These are phyloP conservation scores for Chrosomus eos DNA, from an alignment of 2,797 vertebrate species.

Conservation along the genomic window DNA sequence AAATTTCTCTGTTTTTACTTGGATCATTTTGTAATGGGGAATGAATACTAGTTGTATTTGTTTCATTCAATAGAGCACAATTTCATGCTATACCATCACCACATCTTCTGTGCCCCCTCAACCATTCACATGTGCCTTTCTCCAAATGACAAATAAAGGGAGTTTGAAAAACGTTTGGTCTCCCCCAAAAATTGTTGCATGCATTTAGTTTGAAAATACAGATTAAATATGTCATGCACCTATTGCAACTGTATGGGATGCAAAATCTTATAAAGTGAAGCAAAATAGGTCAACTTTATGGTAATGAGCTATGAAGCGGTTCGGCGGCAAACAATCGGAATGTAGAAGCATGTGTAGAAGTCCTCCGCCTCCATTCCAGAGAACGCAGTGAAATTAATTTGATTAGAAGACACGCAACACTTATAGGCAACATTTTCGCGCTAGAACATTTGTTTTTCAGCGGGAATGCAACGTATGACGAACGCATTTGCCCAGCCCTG, in stretches of 20 bases:
- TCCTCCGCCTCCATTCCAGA: too few species aligned
- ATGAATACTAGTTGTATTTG: conserved; percentile 33
- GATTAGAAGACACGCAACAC: too few species aligned
- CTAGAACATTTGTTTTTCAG: too few species aligned
- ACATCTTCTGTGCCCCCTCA: background rate
- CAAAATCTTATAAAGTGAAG: background rate
- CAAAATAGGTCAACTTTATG: too few species aligned
- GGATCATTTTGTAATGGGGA: conserved; percentile 49
- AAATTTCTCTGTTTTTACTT: conserved; percentile 57
- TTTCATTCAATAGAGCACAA: conserved; percentile 40
- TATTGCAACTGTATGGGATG: background rate
- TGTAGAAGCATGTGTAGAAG: too few species aligned
- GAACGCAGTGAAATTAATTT: too few species aligned
- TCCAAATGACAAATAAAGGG: conserved; percentile 29
- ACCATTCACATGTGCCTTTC: conserved; percentile 31
- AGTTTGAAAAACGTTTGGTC: background rate
- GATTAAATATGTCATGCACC: background rate
- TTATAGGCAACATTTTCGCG: too few species aligned
- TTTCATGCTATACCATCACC: conserved; percentile 31
- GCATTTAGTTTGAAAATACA: background rate
- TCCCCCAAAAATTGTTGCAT: background rate
- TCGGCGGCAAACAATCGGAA: too few species aligned
- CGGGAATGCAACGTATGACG: too few species aligned
- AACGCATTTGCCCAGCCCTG: too few species aligned
- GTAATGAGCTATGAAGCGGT: too few species aligned